Evolutionary conservation across 2,797 vertebrate genomes (phyloP), one percentile per base, ranked within the genome.

Genomic region (Acanthiza pusilla): DNA sequence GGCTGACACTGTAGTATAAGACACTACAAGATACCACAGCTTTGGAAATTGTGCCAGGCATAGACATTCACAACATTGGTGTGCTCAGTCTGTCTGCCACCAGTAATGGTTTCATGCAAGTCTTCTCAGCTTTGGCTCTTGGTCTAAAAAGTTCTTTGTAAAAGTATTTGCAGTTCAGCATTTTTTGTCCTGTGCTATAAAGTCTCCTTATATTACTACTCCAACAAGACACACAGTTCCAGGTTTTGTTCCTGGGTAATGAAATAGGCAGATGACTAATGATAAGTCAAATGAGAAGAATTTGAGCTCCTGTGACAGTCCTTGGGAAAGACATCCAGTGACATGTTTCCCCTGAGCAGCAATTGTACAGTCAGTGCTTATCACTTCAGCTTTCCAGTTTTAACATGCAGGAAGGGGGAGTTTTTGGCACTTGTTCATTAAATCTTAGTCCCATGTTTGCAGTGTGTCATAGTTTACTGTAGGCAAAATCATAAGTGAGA

Each of bases 401-500:
- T 82, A 82, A 60, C 70, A 70, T 32, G 48, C 0, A 0, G 36
- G 21, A 91, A 60, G 85, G 63, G 55, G 67, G 74, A 85, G 45
- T 0, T 66, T 88, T 60, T 91, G 80, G 77, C 77, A 82, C 32
- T 88, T 66, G 26, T 51, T 91, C 48, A 60, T 93, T 93, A 81
- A 86, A 80, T 79, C 48, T 73, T 78, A 73, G 65, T 94, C 53
- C 48, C 50, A 14, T 94, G 32, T 84, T 96, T 88, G 40, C 88
- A 84, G 51, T 42, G 48, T 88, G 54, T 70, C 76, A 57, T 61
- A 78, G 55, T 78, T 91, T 81, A 81, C 66, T 94, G 66, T 30
- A 78, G 93, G 71, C 54, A 95, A 93, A 94, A 94, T 55, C 21
- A 18, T 66, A 73, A 94, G n/a, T 47, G 66, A 90, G 60, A 61